Evolutionary conservation across 2,888 invertebrate species (phyloP).

Genomic region (Myopa tessellatipennis): DNA sequence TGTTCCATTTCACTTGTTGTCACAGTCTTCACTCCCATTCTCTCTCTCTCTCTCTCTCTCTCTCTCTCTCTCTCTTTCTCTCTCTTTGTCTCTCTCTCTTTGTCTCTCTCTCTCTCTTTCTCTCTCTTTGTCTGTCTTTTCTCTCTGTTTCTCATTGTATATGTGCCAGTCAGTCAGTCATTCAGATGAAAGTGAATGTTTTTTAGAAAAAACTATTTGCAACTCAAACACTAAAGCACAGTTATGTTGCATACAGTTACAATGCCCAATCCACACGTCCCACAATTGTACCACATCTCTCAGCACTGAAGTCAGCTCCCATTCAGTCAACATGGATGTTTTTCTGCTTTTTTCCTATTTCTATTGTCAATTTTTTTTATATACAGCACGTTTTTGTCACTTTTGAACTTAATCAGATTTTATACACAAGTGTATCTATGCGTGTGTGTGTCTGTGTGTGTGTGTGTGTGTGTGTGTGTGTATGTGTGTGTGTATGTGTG

Average conservation of each 20-base stretch:
- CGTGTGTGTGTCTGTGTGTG: conserved; percentile 5
- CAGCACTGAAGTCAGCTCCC: conserved; percentile 4
- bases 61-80: background rate
- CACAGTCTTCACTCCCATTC: conserved; percentile 1
- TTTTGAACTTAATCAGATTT: conserved; percentile 27
- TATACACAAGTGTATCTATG: background rate
- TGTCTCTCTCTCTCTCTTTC: background rate
- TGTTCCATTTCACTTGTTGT: conserved; percentile 31
- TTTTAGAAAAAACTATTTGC: background rate
- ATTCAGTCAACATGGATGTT: background rate
- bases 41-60: background rate
- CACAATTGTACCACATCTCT: conserved; percentile 1
- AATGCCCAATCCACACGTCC: background rate
- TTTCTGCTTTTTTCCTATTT: conserved; percentile 5
- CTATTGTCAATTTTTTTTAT: conserved; percentile 13
- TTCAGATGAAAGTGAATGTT: conserved; percentile 13
- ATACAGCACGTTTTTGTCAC: conserved; percentile 20
- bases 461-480: too few relatives aligned
- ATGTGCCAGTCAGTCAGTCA: conserved; percentile 19
- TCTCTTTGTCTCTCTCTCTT: background rate
- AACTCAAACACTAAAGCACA: background rate
- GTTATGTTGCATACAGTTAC: too few relatives aligned
- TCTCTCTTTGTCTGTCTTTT: too few relatives aligned
- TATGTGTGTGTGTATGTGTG: too few relatives aligned
- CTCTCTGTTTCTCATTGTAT: too few relatives aligned